Base-by-base conservation (phyloP, 2,113 vertebrate genomes). In the Noctilio leporinus region DNA sequence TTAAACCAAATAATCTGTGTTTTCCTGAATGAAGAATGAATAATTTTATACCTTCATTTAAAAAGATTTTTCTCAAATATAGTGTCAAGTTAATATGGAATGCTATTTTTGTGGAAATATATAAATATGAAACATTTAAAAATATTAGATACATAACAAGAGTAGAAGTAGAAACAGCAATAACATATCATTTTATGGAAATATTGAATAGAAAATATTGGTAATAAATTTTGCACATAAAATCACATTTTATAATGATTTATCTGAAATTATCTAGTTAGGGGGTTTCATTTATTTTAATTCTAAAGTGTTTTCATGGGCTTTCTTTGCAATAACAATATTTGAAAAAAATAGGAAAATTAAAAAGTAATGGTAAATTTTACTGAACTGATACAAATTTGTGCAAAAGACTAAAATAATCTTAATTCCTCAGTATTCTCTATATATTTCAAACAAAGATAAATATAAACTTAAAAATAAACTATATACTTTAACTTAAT, bases 361-460 rank as follows among this genome's bases (percentile, higher is more conserved):
- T 86, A 22, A 69, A 89, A 90, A 57, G 70, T 83, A 26, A n/a
- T 47, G 59, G 2, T 96, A 45, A 51, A 53, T n/a, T 97, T 97
- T 55, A 45, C 82, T 86, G 67, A 97, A 97, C 91, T 96, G 89
- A 97, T 97, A n/a, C 75, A 76, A 89, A 97, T 75, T 80, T 97
- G 96, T 59, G 4, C 80, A 51, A 86, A 94, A 82, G 7, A 53
- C 35, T 86, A 77, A 95, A 92, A 73, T 53, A 47, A 85, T 85
- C 43, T 89, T 69, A 82, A 92, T 80, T 73, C 83, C 26, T 69
- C 55, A 69, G 12, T 87, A 69, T 93, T 85, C 67, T 80, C 22
- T 95, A 7, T 76, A 77, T 80, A 80, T 49, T 89, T 92, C 92
- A 47, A 96, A 90, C 40, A 15, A 86, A 69, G 28, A 87, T 65